These are phyloP conservation scores for Anarrhichthys ocellatus DNA, from an alignment of 2,113 vertebrate genomes.

Conservation along the genomic window DNA sequence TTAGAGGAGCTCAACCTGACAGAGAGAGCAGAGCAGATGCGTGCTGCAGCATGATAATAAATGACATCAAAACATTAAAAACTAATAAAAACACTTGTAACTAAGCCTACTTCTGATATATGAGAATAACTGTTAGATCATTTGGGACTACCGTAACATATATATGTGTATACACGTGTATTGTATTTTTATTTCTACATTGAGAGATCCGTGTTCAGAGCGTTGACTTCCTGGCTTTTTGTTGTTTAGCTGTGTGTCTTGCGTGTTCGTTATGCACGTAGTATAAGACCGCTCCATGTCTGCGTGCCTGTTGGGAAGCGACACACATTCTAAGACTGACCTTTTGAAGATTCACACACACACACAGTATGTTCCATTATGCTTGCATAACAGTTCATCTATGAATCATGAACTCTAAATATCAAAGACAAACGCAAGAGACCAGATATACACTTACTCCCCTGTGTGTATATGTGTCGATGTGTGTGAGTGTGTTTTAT, in stretches of 20 bases:
- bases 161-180: background rate
- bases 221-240: background rate
- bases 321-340: slow-evolving; percentile 55
- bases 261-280: slow-evolving; percentile 5
- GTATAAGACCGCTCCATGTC: slow-evolving; percentile 40
- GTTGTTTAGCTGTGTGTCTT: slow-evolving; percentile 2
- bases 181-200: slow-evolving; percentile 8
- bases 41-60: too few species aligned
- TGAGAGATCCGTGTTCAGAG: background rate
- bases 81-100: too few species aligned
- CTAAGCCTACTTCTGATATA: slow-evolving; percentile 32
- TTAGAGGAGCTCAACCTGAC: too few species aligned
- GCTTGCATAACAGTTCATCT: slow-evolving; percentile 69
- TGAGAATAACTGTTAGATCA: slow-evolving; percentile 30
- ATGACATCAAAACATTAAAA: too few species aligned
- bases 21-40: too few species aligned
- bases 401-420: slow-evolving; percentile 77
- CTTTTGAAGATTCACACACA: slow-evolving; percentile 52
- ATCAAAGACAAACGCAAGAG: slow-evolving; percentile 63
- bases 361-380: slow-evolving; percentile 27
- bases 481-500: slow-evolving; percentile 18
- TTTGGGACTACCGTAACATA: background rate
- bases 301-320: slow-evolving; percentile 18
- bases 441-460: slow-evolving; percentile 33
- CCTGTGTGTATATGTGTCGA: slow-evolving; percentile 2